Conservation (phyloP, 2,888 invertebrate species). For the Ectemnius continuus region DNA sequence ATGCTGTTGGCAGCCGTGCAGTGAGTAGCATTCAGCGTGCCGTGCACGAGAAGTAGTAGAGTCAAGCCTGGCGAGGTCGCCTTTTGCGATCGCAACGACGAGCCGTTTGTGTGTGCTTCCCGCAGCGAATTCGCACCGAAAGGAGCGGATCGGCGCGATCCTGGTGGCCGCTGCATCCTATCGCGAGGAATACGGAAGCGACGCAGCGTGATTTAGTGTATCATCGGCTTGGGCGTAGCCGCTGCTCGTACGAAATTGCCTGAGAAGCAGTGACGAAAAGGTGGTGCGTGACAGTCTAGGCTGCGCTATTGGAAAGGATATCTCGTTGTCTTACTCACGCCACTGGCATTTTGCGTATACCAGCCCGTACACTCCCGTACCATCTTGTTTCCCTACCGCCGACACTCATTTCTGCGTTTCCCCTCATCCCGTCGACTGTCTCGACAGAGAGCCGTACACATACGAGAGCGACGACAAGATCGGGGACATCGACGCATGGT, state of each 20-base stretch:
- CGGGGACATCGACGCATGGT: constrained; percentile 47
- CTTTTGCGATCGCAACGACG: constrained; percentile 58
- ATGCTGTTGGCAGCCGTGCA: constrained; percentile 62
- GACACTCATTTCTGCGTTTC: constrained; percentile 20
- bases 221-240: constrained; percentile 59
- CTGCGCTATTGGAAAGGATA: constrained; percentile 64
- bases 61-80: constrained; percentile 67
- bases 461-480: constrained; percentile 29
- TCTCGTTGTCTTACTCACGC: constrained; percentile 49
- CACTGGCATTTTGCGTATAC: constrained; percentile 43
- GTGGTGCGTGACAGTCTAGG: constrained; percentile 55
- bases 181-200: constrained; percentile 23
- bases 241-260: constrained; percentile 50
- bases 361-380: constrained; percentile 15
- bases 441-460: constrained; percentile 25
- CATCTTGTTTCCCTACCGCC: constrained; percentile 15
- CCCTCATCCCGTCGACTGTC: constrained; percentile 24
- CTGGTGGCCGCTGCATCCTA: constrained; percentile 14
- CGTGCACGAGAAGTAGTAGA: constrained; percentile 60
- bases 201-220: constrained; percentile 42
- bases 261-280: constrained; percentile 52
- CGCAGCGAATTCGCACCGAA: constrained; percentile 19
- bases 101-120: constrained; percentile 42
- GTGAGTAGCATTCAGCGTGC: constrained; percentile 60
- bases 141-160: constrained; percentile 12